These are phyloP conservation scores for Entelurus aequoreus DNA, from an alignment of 2,113 vertebrate species.

Conservation along the genomic window DNA sequence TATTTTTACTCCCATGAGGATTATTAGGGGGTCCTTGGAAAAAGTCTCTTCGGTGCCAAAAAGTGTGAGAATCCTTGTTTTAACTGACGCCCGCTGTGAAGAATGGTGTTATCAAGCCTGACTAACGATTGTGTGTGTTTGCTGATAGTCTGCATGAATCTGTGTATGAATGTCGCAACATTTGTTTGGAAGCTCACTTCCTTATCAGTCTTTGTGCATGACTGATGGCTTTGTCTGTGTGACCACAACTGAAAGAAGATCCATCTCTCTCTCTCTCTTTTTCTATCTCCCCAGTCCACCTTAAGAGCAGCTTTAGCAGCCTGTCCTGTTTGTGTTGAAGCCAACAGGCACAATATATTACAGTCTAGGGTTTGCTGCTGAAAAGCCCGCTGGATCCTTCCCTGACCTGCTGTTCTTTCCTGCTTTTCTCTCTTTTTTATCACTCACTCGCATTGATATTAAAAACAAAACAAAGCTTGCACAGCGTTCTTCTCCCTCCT, in stretches of 20 bases:
- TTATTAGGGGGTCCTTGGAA: no score
- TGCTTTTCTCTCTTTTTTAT: conserved; percentile 68
- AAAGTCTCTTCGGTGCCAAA: no score
- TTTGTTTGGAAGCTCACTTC: conserved; percentile 38
- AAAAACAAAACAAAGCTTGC: conserved; percentile 70
- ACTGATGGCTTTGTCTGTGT: conserved; percentile 65
- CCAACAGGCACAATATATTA: conserved; percentile 85
- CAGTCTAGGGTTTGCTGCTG: conserved; percentile 79
- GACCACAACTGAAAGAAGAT: conserved; percentile 64
- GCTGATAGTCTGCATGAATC: conserved; percentile 32
- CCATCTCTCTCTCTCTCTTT: conserved; percentile 40
- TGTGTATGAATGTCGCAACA: conserved; percentile 16
- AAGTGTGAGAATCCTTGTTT: no score
- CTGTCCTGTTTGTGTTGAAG: conserved; percentile 82
- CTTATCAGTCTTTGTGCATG: conserved; percentile 61
- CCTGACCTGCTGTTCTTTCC: conserved; percentile 82
- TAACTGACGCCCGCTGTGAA: background rate
- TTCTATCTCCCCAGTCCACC: conserved; percentile 69
- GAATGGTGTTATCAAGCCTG: conserved; percentile 20
- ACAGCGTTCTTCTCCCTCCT: conserved; percentile 37
- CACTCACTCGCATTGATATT: conserved; percentile 63
- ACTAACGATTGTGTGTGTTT: conserved; percentile 10
- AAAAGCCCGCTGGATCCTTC: conserved; percentile 81
- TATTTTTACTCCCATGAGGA: no score
- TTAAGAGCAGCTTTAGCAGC: conserved; percentile 77